Evolutionary conservation across 2,888 invertebrate genomes (phyloP), one percentile per base, ranked within the genome.

Genomic region (Rotaria socialis): DNA sequence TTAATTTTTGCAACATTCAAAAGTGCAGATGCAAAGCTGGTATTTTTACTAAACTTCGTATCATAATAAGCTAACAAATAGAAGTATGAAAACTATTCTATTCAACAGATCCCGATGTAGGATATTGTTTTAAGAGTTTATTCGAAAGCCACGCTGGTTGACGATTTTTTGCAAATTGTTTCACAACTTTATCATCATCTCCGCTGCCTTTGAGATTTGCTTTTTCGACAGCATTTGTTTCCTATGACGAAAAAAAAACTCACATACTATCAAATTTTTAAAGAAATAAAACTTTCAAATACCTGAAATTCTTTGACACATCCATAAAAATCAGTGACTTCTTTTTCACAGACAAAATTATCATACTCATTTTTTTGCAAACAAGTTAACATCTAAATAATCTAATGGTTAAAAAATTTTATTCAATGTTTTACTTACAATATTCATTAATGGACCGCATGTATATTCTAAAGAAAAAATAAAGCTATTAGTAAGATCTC

Each of bases 111-210:
- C 47, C 24, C 47, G 80, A 47, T 24, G 80, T 80, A 11, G 80
- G 80, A 47, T 47, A 80, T 24, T 22, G 0, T 43, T 80, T 80
- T 80, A 80, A 43, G 14, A 80, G 47, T 80, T 80, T 80, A 80
- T 80, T 80, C 3, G 80, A 47, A 8, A 80, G 47, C 80, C 80
- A 80, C 47, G 80, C 80, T 80, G 80, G 80, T 80, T 80, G 80
- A n/a, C 80, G 80, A 47, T 80, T 80, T 47, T 19, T 16, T 24
- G 24, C 47, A 47, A 80, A 80, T 80, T 80, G 43, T n/a, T 80
- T 43, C 11, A 47, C 67, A 0, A 67, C 67, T 35, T 67, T 67
- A 41, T 67, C 80, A 10, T 24, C 19, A 47, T 80, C 80, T n/a
- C 80, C 47, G n/a, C 47, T 47, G 47, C 47, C 80, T 80, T 80